Percentiles rank a stretch among this genome's conserved stretches.
phyloP scores from a whole-genome alignment of 2,888 invertebrate genomes.

The Uloborus plumipes region DNA sequence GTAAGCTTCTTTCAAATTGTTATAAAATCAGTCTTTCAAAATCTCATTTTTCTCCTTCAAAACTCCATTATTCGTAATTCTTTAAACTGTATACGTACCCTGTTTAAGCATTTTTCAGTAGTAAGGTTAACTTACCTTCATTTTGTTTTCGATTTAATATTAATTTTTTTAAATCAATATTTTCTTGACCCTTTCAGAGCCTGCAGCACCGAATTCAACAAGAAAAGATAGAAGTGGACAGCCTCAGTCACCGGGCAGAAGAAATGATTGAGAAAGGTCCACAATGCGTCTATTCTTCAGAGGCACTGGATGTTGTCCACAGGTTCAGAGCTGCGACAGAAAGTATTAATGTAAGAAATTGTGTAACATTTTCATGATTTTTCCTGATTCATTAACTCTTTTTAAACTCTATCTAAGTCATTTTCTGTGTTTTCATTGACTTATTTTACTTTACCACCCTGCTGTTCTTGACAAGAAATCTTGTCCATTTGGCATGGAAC shows the following conservation, averaged over 20 bases:
- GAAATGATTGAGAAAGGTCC: conserved; percentile 90
- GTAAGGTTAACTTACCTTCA: neutral
- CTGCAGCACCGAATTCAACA: conserved; percentile 89
- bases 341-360: conserved; percentile 77
- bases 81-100: too few species aligned
- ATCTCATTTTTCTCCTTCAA: too few species aligned
- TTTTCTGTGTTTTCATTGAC: neutral
- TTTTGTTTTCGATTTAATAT: too few species aligned
- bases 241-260: conserved; percentile 84
- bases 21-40: too few species aligned
- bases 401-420: neutral
- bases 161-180: neutral
- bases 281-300: conserved; percentile 80
- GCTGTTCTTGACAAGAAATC: too few species aligned
- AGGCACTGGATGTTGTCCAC: conserved; percentile 87
- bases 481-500: too few species aligned
- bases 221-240: conserved; percentile 90
- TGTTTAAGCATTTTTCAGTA: too few species aligned
- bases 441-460: neutral
- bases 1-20: too few species aligned
- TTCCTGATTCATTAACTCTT: neutral
- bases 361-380: too few species aligned
- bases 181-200: conserved; percentile 71
- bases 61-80: too few species aligned
- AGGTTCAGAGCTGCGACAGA: conserved; percentile 85